phyloP scores from a whole-genome alignment of 2,888 invertebrate genomes.

The Drosophila villosipedis region DNA sequence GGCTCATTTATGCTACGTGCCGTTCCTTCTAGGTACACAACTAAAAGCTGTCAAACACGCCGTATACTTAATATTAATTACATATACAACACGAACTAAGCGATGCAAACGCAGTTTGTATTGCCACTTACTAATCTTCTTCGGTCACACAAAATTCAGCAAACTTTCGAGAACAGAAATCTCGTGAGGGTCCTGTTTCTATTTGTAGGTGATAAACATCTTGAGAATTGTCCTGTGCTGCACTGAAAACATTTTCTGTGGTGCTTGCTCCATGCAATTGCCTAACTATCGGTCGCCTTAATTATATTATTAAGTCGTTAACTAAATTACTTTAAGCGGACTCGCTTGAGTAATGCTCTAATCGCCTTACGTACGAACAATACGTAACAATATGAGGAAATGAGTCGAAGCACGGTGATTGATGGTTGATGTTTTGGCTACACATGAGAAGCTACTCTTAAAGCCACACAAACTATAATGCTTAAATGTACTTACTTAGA shows the following conservation, averaged over 20 bases:
- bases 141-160: constrained; percentile 42
- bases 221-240: constrained; percentile 25
- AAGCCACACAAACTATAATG: neutral
- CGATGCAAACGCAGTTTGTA: constrained; percentile 40
- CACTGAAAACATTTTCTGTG: constrained; percentile 39
- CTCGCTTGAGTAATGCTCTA: constrained; percentile 50
- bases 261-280: constrained; percentile 2
- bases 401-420: constrained; percentile 51
- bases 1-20: constrained; percentile 67
- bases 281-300: constrained; percentile 29
- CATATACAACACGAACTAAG: constrained; percentile 41
- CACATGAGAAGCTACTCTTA: constrained; percentile 7
- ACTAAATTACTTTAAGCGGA: constrained; percentile 47
- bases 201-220: constrained; percentile 43
- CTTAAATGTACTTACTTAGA: neutral
- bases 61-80: constrained; percentile 79
- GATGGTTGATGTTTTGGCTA: constrained; percentile 37
- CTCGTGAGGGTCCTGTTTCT: constrained; percentile 2
- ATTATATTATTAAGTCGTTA: constrained; percentile 67
- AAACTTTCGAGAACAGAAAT: constrained; percentile 25
- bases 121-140: constrained; percentile 48
- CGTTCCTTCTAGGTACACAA: constrained; percentile 43
- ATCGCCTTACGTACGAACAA: constrained; percentile 40
- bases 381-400: constrained; percentile 31
- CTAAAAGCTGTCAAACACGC: constrained; percentile 73